These are phyloP conservation scores for Sussaba pulchella DNA, from an alignment of 2,888 invertebrate genomes.

Conservation along the genomic window DNA sequence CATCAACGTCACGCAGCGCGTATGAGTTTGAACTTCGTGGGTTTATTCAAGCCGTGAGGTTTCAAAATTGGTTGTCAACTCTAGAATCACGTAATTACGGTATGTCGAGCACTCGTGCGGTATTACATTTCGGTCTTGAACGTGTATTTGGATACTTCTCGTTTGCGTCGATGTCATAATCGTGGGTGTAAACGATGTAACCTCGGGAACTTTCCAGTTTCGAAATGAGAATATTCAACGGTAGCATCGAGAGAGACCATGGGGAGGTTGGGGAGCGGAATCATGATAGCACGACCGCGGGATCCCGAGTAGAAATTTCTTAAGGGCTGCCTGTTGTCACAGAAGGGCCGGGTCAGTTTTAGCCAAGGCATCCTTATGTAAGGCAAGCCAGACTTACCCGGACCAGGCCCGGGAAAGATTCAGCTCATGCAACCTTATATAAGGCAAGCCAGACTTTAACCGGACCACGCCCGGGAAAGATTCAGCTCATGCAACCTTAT, in stretches of 20 bases:
- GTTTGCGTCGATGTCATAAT: slow-evolving; percentile 24
- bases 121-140: slow-evolving; percentile 20
- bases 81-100: slow-evolving; percentile 23
- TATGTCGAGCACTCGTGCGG: slow-evolving; percentile 15
- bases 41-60: neutral
- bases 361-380: no score
- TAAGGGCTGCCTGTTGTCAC: no score
- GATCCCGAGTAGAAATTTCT: no score
- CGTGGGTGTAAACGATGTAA: slow-evolving; percentile 46
- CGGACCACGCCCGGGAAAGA: no score
- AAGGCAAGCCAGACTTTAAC: no score
- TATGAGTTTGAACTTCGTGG: neutral
- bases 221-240: slow-evolving; percentile 54
- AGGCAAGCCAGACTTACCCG: no score
- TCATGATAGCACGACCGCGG: slow-evolving; percentile 42
- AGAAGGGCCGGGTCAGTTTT: no score
- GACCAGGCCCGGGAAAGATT: no score
- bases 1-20: neutral
- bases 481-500: no score
- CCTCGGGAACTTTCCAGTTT: slow-evolving; percentile 40
- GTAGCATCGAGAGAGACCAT: slow-evolving; percentile 28
- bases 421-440: no score
- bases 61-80: neutral
- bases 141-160: slow-evolving; percentile 14
- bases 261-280: slow-evolving; percentile 22